Conservation (phyloP, 2,113 vertebrate species). For the Trematomus loennbergii region DNA sequence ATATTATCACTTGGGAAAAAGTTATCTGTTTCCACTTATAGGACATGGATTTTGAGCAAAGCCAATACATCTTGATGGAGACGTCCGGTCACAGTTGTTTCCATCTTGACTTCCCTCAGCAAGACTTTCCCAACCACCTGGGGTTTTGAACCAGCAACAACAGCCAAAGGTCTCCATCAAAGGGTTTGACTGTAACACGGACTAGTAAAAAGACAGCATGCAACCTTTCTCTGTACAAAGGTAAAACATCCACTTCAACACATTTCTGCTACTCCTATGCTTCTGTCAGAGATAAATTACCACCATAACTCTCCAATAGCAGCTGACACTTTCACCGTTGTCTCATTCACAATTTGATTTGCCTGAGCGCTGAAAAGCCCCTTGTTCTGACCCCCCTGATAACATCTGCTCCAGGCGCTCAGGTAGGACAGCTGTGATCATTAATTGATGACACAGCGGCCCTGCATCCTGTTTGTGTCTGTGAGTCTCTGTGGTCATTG, state of each 20-base stretch:
- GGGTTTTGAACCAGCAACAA: no score
- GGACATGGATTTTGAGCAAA: no score
- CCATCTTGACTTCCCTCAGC: no score
- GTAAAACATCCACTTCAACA: background rate
- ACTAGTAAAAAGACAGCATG: background rate
- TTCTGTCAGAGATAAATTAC: constrained; percentile 13
- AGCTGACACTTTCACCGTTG: constrained; percentile 23
- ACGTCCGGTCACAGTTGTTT: no score
- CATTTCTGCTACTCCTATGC: background rate
- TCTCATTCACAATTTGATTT: constrained; percentile 17
- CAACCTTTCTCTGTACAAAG: background rate
- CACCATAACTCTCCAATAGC: background rate
- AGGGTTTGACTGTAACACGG: background rate
- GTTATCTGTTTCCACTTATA: no score
- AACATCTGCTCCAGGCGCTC: constrained; percentile 2
- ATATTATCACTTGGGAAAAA: no score
- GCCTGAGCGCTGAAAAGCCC: background rate
- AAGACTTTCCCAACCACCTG: no score
- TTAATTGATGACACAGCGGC: constrained; percentile 48
- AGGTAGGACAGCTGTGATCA: constrained; percentile 20
- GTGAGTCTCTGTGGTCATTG: constrained; percentile 26
- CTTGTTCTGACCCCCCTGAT: background rate
- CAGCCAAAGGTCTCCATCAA: background rate
- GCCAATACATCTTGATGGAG: no score
- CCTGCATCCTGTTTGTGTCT: constrained; percentile 21